phyloP scores from a whole-genome alignment of 2,113 vertebrate genomes.

The Manacus vitellinus region DNA sequence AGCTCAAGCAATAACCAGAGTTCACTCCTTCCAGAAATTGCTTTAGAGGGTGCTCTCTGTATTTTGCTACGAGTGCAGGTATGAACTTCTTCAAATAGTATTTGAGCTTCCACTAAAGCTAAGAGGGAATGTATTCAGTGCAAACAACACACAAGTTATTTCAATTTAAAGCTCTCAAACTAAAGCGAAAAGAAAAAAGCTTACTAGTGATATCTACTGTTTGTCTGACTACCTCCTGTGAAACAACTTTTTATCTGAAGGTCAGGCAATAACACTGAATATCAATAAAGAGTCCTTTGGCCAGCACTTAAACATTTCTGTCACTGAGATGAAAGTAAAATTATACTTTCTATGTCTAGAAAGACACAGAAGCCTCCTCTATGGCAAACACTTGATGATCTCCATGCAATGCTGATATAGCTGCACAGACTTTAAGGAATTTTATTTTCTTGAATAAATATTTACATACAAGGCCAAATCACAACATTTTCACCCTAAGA shows the following conservation, averaged over 20 bases:
- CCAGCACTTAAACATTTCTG: not conserved
- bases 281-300: not conserved
- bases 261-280: not conserved
- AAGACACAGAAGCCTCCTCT: not conserved
- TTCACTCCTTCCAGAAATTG: not conserved
- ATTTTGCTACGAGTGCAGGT: not conserved
- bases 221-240: not conserved
- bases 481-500: not conserved
- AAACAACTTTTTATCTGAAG: not conserved
- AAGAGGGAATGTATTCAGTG: slow-evolving; percentile 3
- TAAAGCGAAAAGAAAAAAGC: not conserved
- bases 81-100: not conserved
- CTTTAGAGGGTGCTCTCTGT: not conserved
- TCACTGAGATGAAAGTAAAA: not conserved
- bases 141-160: not conserved
- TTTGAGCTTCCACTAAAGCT: not conserved
- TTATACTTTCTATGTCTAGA: not conserved
- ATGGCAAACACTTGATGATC: not conserved
- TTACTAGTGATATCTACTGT: not conserved
- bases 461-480: slow-evolving; percentile 31
- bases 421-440: not conserved
- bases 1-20: not conserved
- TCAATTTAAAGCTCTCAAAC: slow-evolving; percentile 10
- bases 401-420: not conserved
- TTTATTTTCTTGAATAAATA: not conserved